These are phyloP conservation scores for Acromyrmex echinatior DNA, from an alignment of 1,140 invertebrate genomes.

Conservation along the genomic window DNA sequence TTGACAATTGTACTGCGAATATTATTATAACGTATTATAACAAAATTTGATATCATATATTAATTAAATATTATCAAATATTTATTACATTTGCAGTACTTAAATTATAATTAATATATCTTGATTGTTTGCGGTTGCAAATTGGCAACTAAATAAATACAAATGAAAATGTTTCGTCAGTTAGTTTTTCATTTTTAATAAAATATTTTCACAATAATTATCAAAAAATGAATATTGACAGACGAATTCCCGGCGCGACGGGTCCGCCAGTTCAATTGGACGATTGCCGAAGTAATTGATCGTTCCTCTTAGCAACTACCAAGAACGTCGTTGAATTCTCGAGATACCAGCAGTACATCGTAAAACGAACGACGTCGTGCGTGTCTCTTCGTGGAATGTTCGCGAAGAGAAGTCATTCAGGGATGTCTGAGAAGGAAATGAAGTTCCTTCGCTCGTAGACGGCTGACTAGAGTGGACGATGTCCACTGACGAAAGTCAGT, in stretches of 20 bases:
- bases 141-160: not conserved
- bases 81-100: not conserved
- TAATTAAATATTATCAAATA: not conserved
- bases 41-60: not conserved
- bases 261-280: not conserved
- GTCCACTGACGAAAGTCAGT: slow-evolving; percentile 19
- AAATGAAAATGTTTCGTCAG: not conserved
- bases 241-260: not conserved
- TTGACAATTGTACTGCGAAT: not conserved
- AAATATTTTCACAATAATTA: slow-evolving; percentile 1
- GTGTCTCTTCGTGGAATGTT: slow-evolving; percentile 30
- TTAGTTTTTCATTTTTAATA: not conserved
- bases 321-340: slow-evolving; percentile 50
- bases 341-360: slow-evolving; percentile 25
- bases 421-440: slow-evolving; percentile 19
- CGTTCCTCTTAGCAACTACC: slow-evolving; percentile 17
- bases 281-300: slow-evolving; percentile 54
- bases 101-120: not conserved
- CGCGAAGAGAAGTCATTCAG: not conserved
- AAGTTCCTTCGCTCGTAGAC: slow-evolving; percentile 7
- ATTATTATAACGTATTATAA: not conserved
- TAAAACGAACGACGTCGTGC: slow-evolving; percentile 38
- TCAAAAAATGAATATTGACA: not conserved
- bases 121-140: not conserved
- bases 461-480: slow-evolving; percentile 2